phyloP scores from a whole-genome alignment of 2,797 vertebrate genomes.

The Sphaeramia orbicularis region DNA sequence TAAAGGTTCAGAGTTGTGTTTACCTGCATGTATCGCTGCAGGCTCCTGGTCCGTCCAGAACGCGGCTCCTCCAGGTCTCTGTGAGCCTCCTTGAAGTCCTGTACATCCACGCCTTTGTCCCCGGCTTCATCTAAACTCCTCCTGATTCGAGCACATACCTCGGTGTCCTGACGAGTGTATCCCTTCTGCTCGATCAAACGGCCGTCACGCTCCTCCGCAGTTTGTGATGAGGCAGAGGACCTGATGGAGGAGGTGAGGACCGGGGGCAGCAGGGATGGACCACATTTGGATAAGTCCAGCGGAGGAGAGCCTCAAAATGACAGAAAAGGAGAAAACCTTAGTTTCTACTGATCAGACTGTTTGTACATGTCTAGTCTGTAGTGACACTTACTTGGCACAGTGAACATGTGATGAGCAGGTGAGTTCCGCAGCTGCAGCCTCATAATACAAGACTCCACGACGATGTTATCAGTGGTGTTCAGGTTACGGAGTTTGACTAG shows the following conservation, averaged over 20 bases:
- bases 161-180: slow-evolving; percentile 82
- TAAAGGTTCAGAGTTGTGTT: neutral
- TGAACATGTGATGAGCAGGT: slow-evolving; percentile 78
- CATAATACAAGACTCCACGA: slow-evolving; percentile 93
- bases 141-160: slow-evolving; percentile 78
- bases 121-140: slow-evolving; percentile 77
- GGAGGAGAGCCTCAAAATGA: slow-evolving; percentile 29
- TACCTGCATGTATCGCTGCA: slow-evolving; percentile 87
- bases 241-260: slow-evolving; percentile 44
- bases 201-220: slow-evolving; percentile 31
- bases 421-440: slow-evolving; percentile 85
- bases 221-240: slow-evolving; percentile 25
- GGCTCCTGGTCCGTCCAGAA: slow-evolving; percentile 71
- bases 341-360: neutral
- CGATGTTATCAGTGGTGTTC: slow-evolving; percentile 91
- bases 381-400: slow-evolving; percentile 73
- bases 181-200: slow-evolving; percentile 63
- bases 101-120: slow-evolving; percentile 83
- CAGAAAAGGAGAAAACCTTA: rapidly evolving
- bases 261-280: slow-evolving; percentile 68
- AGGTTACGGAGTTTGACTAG: slow-evolving; percentile 85
- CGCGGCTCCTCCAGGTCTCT: slow-evolving; percentile 69
- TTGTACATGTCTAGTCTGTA: rapidly evolving
- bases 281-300: slow-evolving; percentile 56
- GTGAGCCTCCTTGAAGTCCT: slow-evolving; percentile 77